These are phyloP conservation scores for Fregata magnificens DNA, from an alignment of 2,113 vertebrate species.

Conservation along the genomic window DNA sequence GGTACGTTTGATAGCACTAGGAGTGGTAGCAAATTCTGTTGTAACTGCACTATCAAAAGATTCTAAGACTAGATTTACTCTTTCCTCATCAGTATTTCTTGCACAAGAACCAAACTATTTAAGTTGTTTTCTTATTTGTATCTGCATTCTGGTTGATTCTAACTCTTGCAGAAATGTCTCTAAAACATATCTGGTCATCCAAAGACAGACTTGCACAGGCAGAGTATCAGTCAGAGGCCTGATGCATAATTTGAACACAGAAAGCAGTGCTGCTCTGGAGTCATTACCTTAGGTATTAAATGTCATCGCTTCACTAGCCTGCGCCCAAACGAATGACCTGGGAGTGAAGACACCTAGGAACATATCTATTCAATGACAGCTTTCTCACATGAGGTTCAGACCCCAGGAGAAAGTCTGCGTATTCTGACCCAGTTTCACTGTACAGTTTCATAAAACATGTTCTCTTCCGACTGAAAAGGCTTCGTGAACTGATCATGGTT, in stretches of 20 bases:
- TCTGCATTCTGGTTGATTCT: neutral
- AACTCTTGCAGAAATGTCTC: neutral
- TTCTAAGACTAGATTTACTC: neutral
- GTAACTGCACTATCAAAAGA: constrained; percentile 9
- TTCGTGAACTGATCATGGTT: neutral
- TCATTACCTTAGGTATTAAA: neutral
- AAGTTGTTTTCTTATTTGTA: neutral
- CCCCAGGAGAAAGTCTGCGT: neutral
- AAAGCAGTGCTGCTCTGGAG: neutral
- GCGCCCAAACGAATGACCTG: neutral
- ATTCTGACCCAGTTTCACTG: neutral
- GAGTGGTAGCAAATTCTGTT: constrained; percentile 4
- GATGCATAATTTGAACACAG: neutral
- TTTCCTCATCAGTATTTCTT: constrained; percentile 22
- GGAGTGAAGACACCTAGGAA: neutral
- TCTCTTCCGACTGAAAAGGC: neutral
- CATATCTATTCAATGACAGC: neutral
- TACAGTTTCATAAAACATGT: neutral
- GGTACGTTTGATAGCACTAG: neutral
- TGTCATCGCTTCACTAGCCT: neutral
- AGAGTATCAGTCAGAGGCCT: neutral
- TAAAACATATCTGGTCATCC: neutral
- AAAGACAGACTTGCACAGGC: neutral
- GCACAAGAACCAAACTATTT: neutral
- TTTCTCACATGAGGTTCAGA: neutral